Conservation (phyloP, 2,113 vertebrate species). For the Crypturellus undulatus region DNA sequence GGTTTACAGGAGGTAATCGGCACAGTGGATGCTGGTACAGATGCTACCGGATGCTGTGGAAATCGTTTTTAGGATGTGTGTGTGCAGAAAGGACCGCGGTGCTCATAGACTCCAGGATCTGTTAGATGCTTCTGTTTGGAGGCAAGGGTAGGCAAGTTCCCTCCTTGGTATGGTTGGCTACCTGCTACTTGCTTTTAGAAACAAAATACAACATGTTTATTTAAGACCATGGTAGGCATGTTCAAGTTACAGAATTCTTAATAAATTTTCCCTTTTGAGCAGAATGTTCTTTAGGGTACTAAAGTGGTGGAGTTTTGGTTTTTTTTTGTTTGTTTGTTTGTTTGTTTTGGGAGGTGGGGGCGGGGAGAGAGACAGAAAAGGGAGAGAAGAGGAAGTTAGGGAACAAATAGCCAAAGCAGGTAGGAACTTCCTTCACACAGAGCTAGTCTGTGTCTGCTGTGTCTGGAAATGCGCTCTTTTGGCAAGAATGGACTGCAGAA, state of each 20-base stretch:
- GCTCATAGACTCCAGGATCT: not conserved
- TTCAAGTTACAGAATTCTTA: not conserved
- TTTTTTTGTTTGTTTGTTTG: too few species aligned
- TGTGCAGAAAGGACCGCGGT: not conserved
- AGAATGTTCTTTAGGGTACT: not conserved
- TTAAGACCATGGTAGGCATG: not conserved
- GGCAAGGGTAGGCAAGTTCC: not conserved
- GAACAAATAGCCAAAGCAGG: not conserved
- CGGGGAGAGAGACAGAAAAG: too few species aligned
- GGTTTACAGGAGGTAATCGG: not conserved
- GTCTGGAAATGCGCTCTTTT: not conserved
- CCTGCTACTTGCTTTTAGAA: not conserved
- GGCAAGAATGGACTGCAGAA: not conserved
- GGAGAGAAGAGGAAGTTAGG: too few species aligned
- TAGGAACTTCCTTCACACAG: not conserved
- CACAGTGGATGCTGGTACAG: not conserved
- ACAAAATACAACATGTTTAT: not conserved
- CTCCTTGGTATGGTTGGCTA: not conserved
- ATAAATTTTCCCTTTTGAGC: not conserved
- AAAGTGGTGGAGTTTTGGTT: too few species aligned
- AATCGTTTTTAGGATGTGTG: not conserved
- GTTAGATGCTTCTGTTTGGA: not conserved
- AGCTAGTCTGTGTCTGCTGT: not conserved
- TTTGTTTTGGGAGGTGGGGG: too few species aligned
- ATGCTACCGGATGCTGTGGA: not conserved